phyloP scores from a whole-genome alignment of 53 echinoderm and acorn worm genomes.

The Crossaster papposus region DNA sequence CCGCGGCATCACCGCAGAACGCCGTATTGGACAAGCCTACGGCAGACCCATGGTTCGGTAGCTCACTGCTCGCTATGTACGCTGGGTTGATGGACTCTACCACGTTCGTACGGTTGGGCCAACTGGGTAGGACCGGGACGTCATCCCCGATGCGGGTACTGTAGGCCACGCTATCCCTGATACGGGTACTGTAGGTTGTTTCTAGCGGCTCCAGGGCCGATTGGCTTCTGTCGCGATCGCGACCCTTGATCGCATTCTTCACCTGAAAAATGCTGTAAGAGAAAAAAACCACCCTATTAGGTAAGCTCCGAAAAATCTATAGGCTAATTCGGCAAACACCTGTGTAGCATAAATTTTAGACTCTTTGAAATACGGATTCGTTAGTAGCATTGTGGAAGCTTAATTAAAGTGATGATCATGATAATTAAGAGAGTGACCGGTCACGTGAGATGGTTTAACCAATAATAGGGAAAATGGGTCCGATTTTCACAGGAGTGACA shows the following conservation, averaged over 20 bases:
- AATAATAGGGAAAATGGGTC: too few relatives aligned
- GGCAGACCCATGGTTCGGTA: not conserved
- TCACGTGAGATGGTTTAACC: too few relatives aligned
- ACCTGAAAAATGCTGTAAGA: not conserved
- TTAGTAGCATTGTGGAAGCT: too few relatives aligned
- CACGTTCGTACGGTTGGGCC: not conserved
- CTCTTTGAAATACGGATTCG: too few relatives aligned
- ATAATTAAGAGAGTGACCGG: too few relatives aligned
- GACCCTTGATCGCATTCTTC: not conserved
- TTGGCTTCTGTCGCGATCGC: not conserved
- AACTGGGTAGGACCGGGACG: not conserved
- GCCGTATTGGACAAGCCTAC: not conserved
- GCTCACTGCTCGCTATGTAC: conserved; percentile 20
- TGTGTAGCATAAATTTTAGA: too few relatives aligned
- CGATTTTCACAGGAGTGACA: too few relatives aligned
- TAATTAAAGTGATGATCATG: too few relatives aligned
- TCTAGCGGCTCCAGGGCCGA: not conserved
- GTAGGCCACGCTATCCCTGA: not conserved
- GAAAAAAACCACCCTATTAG: too few relatives aligned
- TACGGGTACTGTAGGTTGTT: too few relatives aligned
- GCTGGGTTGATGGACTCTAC: conserved; percentile 29
- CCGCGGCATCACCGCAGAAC: not conserved
- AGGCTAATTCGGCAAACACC: too few relatives aligned
- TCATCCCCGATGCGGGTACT: not conserved
- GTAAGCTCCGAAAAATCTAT: too few relatives aligned